Evolutionary conservation across 2,797 vertebrate species (phyloP), one percentile per base, ranked within the genome.

Genomic region (Triplophysa bombifrons): DNA sequence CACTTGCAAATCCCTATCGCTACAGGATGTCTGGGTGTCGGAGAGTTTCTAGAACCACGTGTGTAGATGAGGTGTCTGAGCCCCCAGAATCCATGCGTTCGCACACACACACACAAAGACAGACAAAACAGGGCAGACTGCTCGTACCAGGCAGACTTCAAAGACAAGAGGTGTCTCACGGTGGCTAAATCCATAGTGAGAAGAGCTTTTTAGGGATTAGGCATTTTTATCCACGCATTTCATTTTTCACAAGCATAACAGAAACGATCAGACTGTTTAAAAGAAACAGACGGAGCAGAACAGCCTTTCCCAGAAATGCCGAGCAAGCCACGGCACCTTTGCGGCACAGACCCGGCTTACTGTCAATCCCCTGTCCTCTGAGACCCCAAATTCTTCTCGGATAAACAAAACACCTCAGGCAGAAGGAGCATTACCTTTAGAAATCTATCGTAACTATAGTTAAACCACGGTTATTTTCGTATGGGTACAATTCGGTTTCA

Each of bases 191-290:
- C 60, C 72, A 74, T 44, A 72, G 70, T 6, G 78, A 80, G 65
- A 55, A 72, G 60, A 83, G 80, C 69, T 77, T 84, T 74, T 19
- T 58, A 46, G 69, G 70, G 81, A 85, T 83, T 80, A 64, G 22
- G 22, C 30, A 64, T 63, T 72, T 71, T 58, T 13, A 10, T 6
- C 14, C 34, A 20, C 30, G 41, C 74, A 34, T 58, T 72, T 66
- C n/a, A 56, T 22, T 38, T 65, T 60, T 14, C 48, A 50, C 51
- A 25, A 64, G 64, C 51, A 34, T 16, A 55, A 20, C 38, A 34
- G 13, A 61, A 67, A 30, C 22, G 27, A 67, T 58, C 22, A 56
- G 19, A 60, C 20, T 44, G 55, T 16, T 44, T 72, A 72, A 80
- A 70, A 38, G 46, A 82, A 84, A 72, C 61, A 73, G 78, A 61